Percentiles rank a stretch among this genome's conserved stretches.
Evolutionary conservation across 2,888 invertebrate genomes (phyloP).

Genomic region (Epinotia ramella): DNA sequence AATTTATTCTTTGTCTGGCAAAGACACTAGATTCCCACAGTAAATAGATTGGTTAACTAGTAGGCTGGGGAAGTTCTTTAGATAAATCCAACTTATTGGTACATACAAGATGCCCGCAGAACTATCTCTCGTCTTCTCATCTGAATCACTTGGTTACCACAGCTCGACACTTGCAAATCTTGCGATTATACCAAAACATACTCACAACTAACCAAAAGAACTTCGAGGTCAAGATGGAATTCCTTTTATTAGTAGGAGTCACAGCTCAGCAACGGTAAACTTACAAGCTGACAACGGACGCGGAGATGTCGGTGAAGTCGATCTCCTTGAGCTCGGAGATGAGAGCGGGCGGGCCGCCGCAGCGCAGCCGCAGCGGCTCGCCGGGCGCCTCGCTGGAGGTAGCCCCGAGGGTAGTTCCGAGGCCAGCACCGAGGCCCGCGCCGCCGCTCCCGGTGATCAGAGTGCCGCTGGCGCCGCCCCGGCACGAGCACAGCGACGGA

Average conservation of each 20-base stretch:
- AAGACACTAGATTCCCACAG: too few relatives aligned
- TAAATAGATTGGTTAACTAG: too few relatives aligned
- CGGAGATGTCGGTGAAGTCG: constrained; percentile 86
- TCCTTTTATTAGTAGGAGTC: background rate
- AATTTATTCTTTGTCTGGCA: too few relatives aligned
- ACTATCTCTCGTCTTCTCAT: too few relatives aligned
- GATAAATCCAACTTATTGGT: too few relatives aligned
- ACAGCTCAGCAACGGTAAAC: constrained; percentile 58
- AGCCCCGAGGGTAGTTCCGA: background rate
- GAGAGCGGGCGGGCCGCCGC: constrained; percentile 85
- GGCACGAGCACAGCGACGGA: constrained; percentile 83
- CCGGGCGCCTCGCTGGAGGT: constrained; percentile 70
- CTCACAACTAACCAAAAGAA: background rate
- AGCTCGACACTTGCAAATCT: background rate
- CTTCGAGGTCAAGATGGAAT: background rate
- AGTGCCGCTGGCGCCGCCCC: constrained; percentile 83
- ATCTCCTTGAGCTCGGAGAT: constrained; percentile 87
- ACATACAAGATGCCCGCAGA: too few relatives aligned
- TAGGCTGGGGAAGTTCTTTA: too few relatives aligned
- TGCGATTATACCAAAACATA: background rate
- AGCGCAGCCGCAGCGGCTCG: constrained; percentile 86
- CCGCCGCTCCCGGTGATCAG: constrained; percentile 54
- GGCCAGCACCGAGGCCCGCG: constrained; percentile 34
- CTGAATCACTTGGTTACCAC: background rate
- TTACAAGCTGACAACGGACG: constrained; percentile 88